Evolutionary conservation across 2,113 vertebrate species (phyloP).

Genomic region (Hylia prasina): DNA sequence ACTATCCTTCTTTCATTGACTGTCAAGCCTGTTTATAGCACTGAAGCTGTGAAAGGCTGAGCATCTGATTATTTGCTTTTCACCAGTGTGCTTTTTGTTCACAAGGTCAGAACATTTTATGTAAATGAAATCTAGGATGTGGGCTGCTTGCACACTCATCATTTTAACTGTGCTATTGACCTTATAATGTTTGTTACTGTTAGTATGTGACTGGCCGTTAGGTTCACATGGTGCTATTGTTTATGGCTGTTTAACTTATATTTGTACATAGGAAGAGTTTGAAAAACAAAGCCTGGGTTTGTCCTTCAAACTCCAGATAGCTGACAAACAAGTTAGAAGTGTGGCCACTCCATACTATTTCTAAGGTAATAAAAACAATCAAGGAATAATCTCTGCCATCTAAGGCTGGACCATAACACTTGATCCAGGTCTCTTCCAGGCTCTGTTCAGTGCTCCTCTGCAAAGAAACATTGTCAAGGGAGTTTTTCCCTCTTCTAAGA

Average conservation of each 20-base stretch:
- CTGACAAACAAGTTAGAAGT: neutral
- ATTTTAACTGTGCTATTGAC: conserved; percentile 36
- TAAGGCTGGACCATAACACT: neutral
- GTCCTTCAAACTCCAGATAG: neutral
- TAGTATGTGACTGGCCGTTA: neutral
- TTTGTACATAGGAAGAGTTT: neutral
- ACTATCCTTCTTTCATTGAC: neutral
- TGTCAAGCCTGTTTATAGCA: neutral
- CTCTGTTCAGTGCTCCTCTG: neutral
- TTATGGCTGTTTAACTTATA: neutral
- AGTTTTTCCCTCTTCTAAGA: neutral
- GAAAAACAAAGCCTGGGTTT: neutral
- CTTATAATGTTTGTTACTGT: conserved; percentile 26
- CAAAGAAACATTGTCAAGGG: neutral
- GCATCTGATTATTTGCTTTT: neutral
- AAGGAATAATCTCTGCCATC: neutral
- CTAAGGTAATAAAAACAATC: neutral
- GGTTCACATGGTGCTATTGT: neutral
- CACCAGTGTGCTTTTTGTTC: neutral
- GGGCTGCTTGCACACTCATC: neutral
- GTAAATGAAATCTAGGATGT: conserved; percentile 7
- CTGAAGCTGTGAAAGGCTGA: neutral
- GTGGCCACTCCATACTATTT: neutral
- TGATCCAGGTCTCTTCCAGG: neutral
- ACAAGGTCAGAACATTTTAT: conserved; percentile 14